Evolutionary conservation across 1,140 invertebrate genomes (phyloP).

Genomic region (Pseudomyrmex cubaensis): DNA sequence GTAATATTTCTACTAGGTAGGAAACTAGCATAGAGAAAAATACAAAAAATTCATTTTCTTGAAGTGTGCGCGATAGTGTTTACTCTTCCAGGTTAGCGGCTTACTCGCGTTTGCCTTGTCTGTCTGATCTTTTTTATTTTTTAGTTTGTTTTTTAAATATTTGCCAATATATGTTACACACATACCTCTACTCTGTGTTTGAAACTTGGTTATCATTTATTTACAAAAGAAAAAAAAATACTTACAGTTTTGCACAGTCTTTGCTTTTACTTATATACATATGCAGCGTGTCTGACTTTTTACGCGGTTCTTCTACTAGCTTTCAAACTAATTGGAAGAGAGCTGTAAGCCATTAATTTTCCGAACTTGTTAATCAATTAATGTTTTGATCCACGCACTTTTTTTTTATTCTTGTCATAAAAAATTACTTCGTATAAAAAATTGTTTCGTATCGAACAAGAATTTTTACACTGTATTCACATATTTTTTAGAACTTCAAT

Average conservation of each 20-base stretch:
- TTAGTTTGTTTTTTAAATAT: background rate
- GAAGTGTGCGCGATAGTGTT: slow-evolving; percentile 7
- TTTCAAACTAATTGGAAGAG: background rate
- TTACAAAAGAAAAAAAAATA: too few species aligned
- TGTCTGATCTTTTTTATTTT: background rate
- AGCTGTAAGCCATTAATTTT: background rate
- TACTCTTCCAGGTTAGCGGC: background rate
- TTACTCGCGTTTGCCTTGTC: background rate
- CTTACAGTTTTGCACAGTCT: background rate
- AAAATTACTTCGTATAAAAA: background rate
- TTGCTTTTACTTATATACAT: too few species aligned
- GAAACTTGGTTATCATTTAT: background rate
- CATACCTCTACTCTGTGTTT: background rate
- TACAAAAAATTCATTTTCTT: background rate
- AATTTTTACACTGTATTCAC: too few species aligned
- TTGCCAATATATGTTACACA: background rate
- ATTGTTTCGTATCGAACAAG: background rate
- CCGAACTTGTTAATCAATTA: background rate
- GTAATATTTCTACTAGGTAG: slow-evolving; percentile 4
- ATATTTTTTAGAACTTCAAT: too few species aligned
- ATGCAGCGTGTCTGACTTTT: slow-evolving; percentile 15
- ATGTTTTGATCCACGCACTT: background rate
- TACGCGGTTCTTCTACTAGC: slow-evolving; percentile 24
- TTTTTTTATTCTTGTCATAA: background rate
- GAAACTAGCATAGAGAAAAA: background rate